Percentiles rank a stretch among this genome's conserved stretches.
phyloP scores from a whole-genome alignment of 2,888 invertebrate genomes.

The Hyposoter dolosus region DNA sequence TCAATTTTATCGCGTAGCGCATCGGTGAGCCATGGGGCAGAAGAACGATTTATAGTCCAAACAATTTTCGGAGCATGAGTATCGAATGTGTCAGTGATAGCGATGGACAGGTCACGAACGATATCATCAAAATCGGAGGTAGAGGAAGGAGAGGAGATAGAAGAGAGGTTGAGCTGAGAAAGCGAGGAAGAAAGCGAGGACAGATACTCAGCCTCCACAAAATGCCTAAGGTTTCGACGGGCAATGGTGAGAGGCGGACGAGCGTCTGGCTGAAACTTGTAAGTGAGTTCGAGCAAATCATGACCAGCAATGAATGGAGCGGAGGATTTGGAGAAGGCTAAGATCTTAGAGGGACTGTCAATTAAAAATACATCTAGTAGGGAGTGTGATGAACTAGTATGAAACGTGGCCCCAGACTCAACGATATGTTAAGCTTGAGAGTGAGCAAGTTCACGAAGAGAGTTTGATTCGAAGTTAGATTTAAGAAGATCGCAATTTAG shows the following conservation, averaged over 20 bases:
- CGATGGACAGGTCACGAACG: too few species aligned
- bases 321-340: too few species aligned
- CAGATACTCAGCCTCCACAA: background rate
- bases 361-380: background rate
- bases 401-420: background rate
- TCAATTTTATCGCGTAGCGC: too few species aligned
- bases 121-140: background rate
- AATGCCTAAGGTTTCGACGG: background rate
- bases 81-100: too few species aligned
- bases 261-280: background rate
- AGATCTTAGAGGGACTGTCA: background rate
- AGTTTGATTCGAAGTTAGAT: background rate
- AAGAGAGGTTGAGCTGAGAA: too few species aligned
- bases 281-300: too few species aligned
- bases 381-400: background rate
- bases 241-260: background rate
- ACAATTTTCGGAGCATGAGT: too few species aligned
- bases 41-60: too few species aligned
- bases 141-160: background rate
- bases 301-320: too few species aligned
- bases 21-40: too few species aligned
- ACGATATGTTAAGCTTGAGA: background rate
- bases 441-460: background rate
- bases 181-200: too few species aligned
- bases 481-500: background rate